Evolutionary conservation across 1,140 invertebrate genomes (phyloP).

Genomic region (Agrypnia vestita): DNA sequence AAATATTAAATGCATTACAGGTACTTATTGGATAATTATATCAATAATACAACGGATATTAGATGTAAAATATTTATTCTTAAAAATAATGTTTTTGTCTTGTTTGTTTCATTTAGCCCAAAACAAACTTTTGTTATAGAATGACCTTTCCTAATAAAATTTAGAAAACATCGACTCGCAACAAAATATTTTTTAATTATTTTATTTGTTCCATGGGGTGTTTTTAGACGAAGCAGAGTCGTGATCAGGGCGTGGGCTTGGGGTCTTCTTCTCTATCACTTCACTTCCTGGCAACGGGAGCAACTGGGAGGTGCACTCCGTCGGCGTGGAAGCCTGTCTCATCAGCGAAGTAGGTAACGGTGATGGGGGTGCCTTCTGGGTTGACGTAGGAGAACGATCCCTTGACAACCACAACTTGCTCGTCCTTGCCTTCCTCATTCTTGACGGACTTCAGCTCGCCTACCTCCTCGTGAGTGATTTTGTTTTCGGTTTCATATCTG

Average conservation of each 20-base stretch:
- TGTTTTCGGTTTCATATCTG: slow-evolving; percentile 68
- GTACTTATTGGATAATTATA: too few relatives aligned
- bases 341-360: slow-evolving; percentile 83
- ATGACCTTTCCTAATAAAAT: slow-evolving; percentile 3
- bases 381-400: slow-evolving; percentile 77
- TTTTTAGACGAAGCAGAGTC: background rate
- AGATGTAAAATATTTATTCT: too few relatives aligned
- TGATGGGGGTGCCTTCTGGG: slow-evolving; percentile 80
- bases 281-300: slow-evolving; percentile 59
- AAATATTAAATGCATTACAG: too few relatives aligned
- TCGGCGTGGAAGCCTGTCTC: slow-evolving; percentile 85
- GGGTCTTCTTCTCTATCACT: too few relatives aligned
- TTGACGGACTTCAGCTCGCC: slow-evolving; percentile 66
- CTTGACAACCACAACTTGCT: slow-evolving; percentile 65
- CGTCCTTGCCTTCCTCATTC: slow-evolving; percentile 69
- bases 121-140: too few relatives aligned
- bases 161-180: background rate
- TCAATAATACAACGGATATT: too few relatives aligned
- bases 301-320: slow-evolving; percentile 81
- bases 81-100: too few relatives aligned
- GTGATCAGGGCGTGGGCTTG: background rate
- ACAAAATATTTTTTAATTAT: background rate
- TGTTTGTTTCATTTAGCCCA: too few relatives aligned
- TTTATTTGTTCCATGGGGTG: background rate
- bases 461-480: slow-evolving; percentile 63